These are phyloP conservation scores for Pristis pectinata DNA, from an alignment of 2,797 vertebrate genomes.

Conservation along the genomic window DNA sequence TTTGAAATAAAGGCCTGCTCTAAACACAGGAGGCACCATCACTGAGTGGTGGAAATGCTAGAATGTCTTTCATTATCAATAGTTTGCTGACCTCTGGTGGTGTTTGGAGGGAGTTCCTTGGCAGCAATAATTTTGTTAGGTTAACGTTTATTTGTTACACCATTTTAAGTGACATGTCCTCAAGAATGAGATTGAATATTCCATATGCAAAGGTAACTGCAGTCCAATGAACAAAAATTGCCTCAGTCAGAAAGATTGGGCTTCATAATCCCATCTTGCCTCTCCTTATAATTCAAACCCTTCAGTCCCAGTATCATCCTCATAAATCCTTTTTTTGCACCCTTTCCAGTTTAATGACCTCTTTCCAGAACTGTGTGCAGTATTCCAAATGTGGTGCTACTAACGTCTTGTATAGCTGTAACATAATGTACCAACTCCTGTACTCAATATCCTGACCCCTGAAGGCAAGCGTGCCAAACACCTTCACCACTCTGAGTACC, in stretches of 20 bases:
- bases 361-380: too few relatives aligned
- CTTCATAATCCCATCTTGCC: neutral
- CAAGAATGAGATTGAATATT: neutral
- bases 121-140: neutral
- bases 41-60: neutral
- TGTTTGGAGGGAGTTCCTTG: neutral
- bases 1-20: neutral
- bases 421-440: too few relatives aligned
- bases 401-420: too few relatives aligned
- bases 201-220: neutral
- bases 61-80: neutral
- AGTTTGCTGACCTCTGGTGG: conserved; percentile 6
- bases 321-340: too few relatives aligned
- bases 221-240: neutral
- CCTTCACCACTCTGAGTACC: too few relatives aligned
- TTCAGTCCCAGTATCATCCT: too few relatives aligned
- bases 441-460: too few relatives aligned
- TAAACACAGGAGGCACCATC: neutral
- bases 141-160: neutral
- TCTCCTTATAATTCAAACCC: too few relatives aligned
- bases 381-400: too few relatives aligned
- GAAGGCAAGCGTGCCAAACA: too few relatives aligned
- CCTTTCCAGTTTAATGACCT: too few relatives aligned
- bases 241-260: neutral
- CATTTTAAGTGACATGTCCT: neutral